Percentiles rank a stretch among this genome's conserved stretches.
These are phyloP conservation scores for Cosmia trapezina DNA, from an alignment of 2,888 invertebrate genomes.

Conservation along the genomic window DNA sequence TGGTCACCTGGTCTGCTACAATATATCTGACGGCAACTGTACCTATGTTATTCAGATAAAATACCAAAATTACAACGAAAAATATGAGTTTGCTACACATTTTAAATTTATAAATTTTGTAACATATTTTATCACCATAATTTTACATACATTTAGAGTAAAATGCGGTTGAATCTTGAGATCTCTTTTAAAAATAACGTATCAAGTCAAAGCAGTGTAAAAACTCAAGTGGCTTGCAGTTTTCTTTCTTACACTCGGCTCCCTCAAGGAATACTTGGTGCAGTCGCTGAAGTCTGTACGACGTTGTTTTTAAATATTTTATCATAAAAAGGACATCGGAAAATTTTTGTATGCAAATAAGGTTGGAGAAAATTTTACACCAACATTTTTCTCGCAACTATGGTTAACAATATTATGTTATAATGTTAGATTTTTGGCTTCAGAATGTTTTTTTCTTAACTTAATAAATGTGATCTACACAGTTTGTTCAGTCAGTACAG, in stretches of 20 bases:
- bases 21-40: no score
- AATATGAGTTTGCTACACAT: neutral
- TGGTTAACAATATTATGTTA: constrained; percentile 12
- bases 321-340: constrained; percentile 64
- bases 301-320: constrained; percentile 73
- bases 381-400: constrained; percentile 30
- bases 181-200: constrained; percentile 70
- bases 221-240: constrained; percentile 74
- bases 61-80: neutral
- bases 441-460: neutral
- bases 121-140: constrained; percentile 14
- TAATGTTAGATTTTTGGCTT: neutral
- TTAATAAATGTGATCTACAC: neutral
- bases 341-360: constrained; percentile 52
- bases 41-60: neutral
- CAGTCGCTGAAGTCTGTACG: constrained; percentile 66
- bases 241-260: constrained; percentile 71
- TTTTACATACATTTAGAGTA: constrained; percentile 53
- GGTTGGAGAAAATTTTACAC: constrained; percentile 35
- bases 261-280: constrained; percentile 67
- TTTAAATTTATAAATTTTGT: constrained; percentile 8
- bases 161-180: constrained; percentile 59
- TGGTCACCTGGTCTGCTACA: no score
- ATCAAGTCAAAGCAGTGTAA: constrained; percentile 70
- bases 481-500: no score